Conservation (phyloP, 2,888 invertebrate genomes). For the Ectemnius continuus region DNA sequence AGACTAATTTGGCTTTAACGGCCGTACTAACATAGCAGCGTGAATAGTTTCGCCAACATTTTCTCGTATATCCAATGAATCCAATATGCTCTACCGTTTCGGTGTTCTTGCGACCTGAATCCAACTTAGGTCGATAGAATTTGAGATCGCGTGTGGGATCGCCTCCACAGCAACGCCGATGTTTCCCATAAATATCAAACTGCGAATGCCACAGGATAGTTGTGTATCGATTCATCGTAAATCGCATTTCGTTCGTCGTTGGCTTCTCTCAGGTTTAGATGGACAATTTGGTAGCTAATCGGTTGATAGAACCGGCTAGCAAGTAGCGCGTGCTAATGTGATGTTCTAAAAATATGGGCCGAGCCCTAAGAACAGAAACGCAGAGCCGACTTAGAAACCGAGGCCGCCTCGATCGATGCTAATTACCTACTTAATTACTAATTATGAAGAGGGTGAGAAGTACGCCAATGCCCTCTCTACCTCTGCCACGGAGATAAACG, state of each 20-base stretch:
- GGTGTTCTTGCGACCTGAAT: not conserved
- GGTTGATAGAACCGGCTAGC: too few relatives aligned
- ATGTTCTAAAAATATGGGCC: slow-evolving; percentile 34
- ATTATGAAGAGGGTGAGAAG: slow-evolving; percentile 46
- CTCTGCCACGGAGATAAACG: slow-evolving; percentile 35
- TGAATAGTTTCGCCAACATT: not conserved
- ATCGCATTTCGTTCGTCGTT: not conserved
- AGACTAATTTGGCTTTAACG: too few relatives aligned
- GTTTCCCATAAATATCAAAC: not conserved
- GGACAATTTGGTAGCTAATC: too few relatives aligned
- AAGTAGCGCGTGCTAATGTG: not conserved
- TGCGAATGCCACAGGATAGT: not conserved
- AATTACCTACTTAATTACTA: slow-evolving; percentile 59
- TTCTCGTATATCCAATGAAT: not conserved
- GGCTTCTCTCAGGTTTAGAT: not conserved
- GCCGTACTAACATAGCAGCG: not conserved
- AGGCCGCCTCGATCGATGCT: slow-evolving; percentile 49
- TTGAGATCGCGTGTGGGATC: not conserved
- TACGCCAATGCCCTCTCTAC: slow-evolving; percentile 12
- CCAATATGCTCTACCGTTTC: not conserved
- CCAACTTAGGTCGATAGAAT: not conserved
- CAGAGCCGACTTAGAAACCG: not conserved
- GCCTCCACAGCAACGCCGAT: not conserved
- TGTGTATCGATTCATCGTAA: not conserved
- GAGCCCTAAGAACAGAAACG: slow-evolving; percentile 13